phyloP scores from a whole-genome alignment of 2,113 vertebrate species.

The Coreoperca whiteheadi region DNA sequence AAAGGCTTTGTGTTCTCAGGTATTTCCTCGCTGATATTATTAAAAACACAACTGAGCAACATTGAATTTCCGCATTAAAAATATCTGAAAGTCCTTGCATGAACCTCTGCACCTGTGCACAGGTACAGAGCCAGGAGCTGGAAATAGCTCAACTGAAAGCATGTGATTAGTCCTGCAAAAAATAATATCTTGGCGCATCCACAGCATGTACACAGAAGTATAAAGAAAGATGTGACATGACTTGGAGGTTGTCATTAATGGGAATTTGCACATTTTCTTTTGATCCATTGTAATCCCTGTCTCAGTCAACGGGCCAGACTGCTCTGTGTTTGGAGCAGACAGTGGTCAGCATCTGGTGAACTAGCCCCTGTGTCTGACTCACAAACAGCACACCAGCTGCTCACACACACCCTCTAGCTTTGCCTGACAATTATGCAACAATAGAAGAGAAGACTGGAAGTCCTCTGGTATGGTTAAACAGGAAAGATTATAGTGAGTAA shows the following conservation, averaged over 20 bases:
- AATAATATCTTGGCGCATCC: constrained; percentile 28
- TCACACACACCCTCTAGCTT: constrained; percentile 23
- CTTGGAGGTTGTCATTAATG: constrained; percentile 42
- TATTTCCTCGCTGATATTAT: constrained; percentile 29
- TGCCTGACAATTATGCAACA: constrained; percentile 16
- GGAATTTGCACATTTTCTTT: constrained; percentile 51
- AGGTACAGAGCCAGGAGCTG: constrained; percentile 45
- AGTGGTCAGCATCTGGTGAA: constrained; percentile 81
- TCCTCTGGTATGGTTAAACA: background rate
- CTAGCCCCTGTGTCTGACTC: constrained; percentile 37
- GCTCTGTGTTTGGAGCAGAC: constrained; percentile 62
- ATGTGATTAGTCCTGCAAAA: constrained; percentile 44
- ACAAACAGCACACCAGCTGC: constrained; percentile 23
- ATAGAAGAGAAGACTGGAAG: background rate
- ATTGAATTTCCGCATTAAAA: constrained; percentile 35
- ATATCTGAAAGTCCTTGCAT: constrained; percentile 33
- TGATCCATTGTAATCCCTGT: constrained; percentile 56
- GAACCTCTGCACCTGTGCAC: constrained; percentile 40
- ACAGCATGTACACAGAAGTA: background rate
- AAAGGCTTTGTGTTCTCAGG: constrained; percentile 28
- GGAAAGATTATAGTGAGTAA: background rate
- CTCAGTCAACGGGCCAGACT: constrained; percentile 63
- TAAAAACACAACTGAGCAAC: background rate
- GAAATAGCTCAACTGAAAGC: constrained; percentile 39
- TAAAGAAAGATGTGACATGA: constrained; percentile 13